Base-by-base conservation (phyloP, 2,113 vertebrate genomes). In the Actenoides lindsayi region DNA sequence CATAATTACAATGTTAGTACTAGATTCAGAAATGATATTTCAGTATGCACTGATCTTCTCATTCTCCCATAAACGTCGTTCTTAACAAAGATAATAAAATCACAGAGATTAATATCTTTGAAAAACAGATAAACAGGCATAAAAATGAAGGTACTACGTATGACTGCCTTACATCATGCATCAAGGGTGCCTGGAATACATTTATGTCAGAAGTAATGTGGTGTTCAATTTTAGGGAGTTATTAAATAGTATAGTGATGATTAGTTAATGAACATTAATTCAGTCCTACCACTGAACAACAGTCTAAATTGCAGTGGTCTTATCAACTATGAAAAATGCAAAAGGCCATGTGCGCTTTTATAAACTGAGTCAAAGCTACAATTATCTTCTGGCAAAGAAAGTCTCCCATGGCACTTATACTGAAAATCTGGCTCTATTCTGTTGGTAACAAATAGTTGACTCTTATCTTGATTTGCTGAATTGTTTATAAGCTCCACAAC, bases 361-460 rank as follows among this genome's bases (percentile, higher is more conserved):
- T 57, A 81, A 79, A 70, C 27, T 76, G 60, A 96, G 53, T 77
- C 62, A 92, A 83, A 63, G 77, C 68, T 96, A 76, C 19, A 87
- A 67, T 80, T 87, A 63, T 63, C 54, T 33, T 64, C 94, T 97
- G 91, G 95, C 57, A 92, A 42, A 81, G 70, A 77, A 71, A 93
- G 30, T 60, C 71, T 95, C 92, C 83, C 70, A 64, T 90, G 88
- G 84, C 48, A 87, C 53, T 96, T 39, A 39, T 10, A 59, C 39
- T 83, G 65, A 92, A 96, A 89, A 92, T 46, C 15, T 82, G 65
- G 39, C 69, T 95, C 70, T 16, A 5, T 60, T 73, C 39, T 82
- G 13, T 54, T 81, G 57, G 37, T 89, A 75, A 86, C 69, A 89
- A 87, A 90, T 42, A 71, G 27, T 30, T 92, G 46, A 75, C 41